A percentile compares a stretch with the other conserved stretches of the same genome.
Conservation (phyloP, 2,888 invertebrate species). For the Spodoptera exigua region DNA sequence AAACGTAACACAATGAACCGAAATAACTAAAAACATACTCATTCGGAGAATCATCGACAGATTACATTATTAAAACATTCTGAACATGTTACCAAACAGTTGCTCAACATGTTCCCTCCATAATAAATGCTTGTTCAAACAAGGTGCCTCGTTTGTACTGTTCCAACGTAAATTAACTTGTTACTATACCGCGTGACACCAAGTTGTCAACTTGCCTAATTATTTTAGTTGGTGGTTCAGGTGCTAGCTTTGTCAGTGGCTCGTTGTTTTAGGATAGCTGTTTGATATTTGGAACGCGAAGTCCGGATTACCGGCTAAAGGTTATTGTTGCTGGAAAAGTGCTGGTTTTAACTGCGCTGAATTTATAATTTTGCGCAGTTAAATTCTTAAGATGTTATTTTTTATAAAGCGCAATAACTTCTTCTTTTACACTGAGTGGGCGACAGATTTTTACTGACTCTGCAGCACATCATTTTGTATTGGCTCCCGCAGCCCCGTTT, state of each 20-base stretch:
- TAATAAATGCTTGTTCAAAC: conserved; percentile 58
- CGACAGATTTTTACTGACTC: too few species aligned
- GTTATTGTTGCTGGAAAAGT: background rate
- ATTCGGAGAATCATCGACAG: conserved; percentile 1
- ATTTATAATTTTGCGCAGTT: too few species aligned
- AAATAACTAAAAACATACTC: too few species aligned
- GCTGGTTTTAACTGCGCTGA: background rate
- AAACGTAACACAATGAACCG: too few species aligned
- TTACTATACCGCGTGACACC: conserved; percentile 57
- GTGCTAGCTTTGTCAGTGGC: conserved; percentile 13
- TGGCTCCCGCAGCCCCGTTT: too few species aligned
- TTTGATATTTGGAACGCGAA: conserved; percentile 11
- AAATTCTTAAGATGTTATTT: too few species aligned
- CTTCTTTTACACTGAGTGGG: too few species aligned
- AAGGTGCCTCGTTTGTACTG: conserved; percentile 66
- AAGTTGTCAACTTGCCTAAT: conserved; percentile 70
- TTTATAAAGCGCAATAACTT: too few species aligned
- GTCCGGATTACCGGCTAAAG: too few species aligned
- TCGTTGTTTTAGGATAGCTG: conserved; percentile 1
- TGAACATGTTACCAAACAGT: conserved; percentile 36
- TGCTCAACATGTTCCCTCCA: conserved; percentile 34
- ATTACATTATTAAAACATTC: conserved; percentile 47
- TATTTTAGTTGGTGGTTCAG: conserved; percentile 65
- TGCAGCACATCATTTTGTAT: too few species aligned
- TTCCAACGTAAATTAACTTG: conserved; percentile 74